A percentile compares a stretch with the other conserved stretches of the same genome.
phyloP scores from a whole-genome alignment of 1,140 invertebrate genomes.

The Megalonaias nervosa region DNA sequence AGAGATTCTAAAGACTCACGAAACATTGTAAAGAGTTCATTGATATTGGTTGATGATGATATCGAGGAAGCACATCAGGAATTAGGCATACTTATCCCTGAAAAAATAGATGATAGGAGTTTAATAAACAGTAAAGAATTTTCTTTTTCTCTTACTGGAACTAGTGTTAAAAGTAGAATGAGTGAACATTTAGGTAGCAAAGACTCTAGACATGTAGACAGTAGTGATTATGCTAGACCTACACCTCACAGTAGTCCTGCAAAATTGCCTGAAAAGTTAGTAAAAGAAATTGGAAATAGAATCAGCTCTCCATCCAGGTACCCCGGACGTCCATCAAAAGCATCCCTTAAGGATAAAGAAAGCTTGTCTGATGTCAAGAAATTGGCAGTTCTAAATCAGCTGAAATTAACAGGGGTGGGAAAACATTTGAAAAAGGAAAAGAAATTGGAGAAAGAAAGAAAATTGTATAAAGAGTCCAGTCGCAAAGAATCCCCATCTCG shows the following conservation, averaged over 20 bases:
- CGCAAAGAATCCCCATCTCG: slow-evolving; percentile 21
- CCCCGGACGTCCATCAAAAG: slow-evolving; percentile 53
- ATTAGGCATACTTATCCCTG: slow-evolving; percentile 23
- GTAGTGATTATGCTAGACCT: too few species aligned
- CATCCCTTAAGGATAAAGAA: slow-evolving; percentile 57
- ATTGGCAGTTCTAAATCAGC: slow-evolving; percentile 38
- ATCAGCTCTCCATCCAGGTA: slow-evolving; percentile 54
- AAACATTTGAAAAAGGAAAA: slow-evolving; percentile 30
- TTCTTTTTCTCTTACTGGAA: slow-evolving; percentile 10
- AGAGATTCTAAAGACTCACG: slow-evolving; percentile 34
- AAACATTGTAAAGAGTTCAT: slow-evolving; percentile 48
- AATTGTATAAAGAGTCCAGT: slow-evolving; percentile 12
- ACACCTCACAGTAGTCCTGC: too few species aligned
- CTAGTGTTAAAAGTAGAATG: neutral
- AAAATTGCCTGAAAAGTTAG: slow-evolving; percentile 40
- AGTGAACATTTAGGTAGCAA: too few species aligned
- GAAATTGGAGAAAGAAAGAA: slow-evolving; percentile 33
- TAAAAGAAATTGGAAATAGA: slow-evolving; percentile 61
- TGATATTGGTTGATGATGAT: slow-evolving; percentile 61
- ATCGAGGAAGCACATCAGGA: slow-evolving; percentile 45
- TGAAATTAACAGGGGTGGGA: slow-evolving; percentile 35
- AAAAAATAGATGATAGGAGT: slow-evolving; percentile 35
- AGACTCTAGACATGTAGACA: too few species aligned
- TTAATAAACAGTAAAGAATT: slow-evolving; percentile 28
- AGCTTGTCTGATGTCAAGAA: slow-evolving; percentile 55